A percentile compares a stretch with the other conserved stretches of the same genome.
phyloP scores from a whole-genome alignment of 2,888 invertebrate genomes.

The Macaria notata region DNA sequence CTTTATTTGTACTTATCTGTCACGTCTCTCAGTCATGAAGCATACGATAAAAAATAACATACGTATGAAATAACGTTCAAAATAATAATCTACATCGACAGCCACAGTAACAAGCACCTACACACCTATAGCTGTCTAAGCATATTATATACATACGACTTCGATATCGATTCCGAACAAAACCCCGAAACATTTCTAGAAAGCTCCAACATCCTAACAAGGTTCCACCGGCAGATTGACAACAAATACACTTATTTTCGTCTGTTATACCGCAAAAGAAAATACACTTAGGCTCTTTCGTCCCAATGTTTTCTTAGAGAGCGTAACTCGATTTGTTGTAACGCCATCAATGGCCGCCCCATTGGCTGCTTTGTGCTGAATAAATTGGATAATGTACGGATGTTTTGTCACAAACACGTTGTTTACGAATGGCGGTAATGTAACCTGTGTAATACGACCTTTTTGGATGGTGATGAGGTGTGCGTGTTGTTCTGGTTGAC shows the following conservation, averaged over 20 bases:
- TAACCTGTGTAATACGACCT: conserved; percentile 10
- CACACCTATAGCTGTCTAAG: too few species aligned
- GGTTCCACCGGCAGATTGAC: conserved; percentile 27
- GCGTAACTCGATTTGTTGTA: conserved; percentile 43
- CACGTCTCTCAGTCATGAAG: too few species aligned
- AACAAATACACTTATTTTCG: conserved; percentile 33
- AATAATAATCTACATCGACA: too few species aligned
- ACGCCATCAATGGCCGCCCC: conserved; percentile 56
- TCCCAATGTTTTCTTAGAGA: conserved; percentile 28
- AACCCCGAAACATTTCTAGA: conserved; percentile 13
- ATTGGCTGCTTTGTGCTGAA: conserved; percentile 55
- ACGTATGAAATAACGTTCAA: too few species aligned
- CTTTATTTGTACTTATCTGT: too few species aligned
- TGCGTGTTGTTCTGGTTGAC: background rate
- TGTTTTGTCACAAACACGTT: conserved; percentile 21
- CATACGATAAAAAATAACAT: too few species aligned
- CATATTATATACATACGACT: too few species aligned
- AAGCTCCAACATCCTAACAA: conserved; percentile 19
- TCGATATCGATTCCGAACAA: conserved; percentile 1
- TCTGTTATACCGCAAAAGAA: conserved; percentile 28
- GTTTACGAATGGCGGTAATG: conserved; percentile 21
- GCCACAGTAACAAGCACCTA: too few species aligned
- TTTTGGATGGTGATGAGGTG: background rate
- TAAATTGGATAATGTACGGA: conserved; percentile 58
- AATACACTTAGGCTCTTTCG: conserved; percentile 26